Conservation (phyloP, 2,797 vertebrate species). For the Oreonectes daqikongensis region DNA sequence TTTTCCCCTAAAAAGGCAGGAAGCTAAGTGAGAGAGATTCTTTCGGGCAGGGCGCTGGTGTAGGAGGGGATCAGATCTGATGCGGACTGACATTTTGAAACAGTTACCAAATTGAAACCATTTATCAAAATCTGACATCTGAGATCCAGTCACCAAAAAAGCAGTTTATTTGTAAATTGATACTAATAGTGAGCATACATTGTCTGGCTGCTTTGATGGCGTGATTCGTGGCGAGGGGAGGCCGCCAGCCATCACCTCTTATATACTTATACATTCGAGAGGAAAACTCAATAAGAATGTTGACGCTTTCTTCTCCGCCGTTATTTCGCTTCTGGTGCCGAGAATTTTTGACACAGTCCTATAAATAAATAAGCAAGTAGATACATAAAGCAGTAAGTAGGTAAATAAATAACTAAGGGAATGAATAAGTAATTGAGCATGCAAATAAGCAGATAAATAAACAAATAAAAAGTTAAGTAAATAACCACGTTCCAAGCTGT, state of each 20-base stretch:
- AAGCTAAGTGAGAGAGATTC: conserved; percentile 77
- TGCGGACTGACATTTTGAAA: conserved; percentile 79
- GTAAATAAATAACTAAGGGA: conserved; percentile 49
- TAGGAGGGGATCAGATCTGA: conserved; percentile 67
- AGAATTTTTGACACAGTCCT: conserved; percentile 12
- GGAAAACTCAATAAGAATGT: conserved; percentile 74
- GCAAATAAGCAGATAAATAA: conserved; percentile 40
- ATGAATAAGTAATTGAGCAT: conserved; percentile 36
- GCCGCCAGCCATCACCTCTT: conserved; percentile 58
- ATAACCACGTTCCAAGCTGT: not conserved
- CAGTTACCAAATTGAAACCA: conserved; percentile 85
- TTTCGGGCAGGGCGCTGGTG: conserved; percentile 68
- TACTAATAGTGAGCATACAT: conserved; percentile 77
- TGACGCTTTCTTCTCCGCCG: conserved; percentile 39
- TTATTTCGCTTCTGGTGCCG: conserved; percentile 2
- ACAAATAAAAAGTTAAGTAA: conserved; percentile 29
- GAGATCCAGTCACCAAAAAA: conserved; percentile 77
- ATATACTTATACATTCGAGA: conserved; percentile 76
- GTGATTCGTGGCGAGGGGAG: conserved; percentile 63
- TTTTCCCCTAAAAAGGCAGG: conserved; percentile 63
- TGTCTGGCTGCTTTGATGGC: conserved; percentile 69
- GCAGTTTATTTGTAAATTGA: conserved; percentile 83
- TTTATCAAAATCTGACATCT: conserved; percentile 85
- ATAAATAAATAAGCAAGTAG: conserved; percentile 52
- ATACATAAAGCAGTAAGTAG: conserved; percentile 30